Base-by-base conservation (phyloP, 2,113 vertebrate genomes). In the Columba livia region DNA sequence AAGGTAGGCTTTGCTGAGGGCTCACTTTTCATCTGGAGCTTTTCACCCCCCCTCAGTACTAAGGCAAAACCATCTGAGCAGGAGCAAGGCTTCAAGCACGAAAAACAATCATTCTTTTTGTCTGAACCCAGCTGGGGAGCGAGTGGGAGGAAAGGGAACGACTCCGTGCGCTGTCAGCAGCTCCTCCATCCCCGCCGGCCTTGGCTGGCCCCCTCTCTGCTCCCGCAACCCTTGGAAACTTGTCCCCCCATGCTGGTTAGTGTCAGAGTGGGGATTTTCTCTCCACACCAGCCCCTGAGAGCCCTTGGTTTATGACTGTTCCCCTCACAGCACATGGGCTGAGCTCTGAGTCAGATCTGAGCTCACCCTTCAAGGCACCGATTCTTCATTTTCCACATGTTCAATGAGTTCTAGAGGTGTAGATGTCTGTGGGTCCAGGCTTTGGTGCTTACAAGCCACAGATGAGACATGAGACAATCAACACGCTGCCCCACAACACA, bases 111-210 rank as follows among this genome's bases (percentile, higher is more conserved):
- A 0, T n/a, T 6, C 58, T 80, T 90, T 94, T 31, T 90, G 87
- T 94, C 60, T 6, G 47, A 79, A 23, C 50, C 58, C 42, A 17
- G 92, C 89, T 92, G 84, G 50, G 50, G 78, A 53, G 62, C 2
- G 79, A 92, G 91, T 85, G 83, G 94, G 91, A 96, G 86, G 93
- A 20, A 5, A 32, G 65, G 81, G 79, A 93, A 85, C 12, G 71
- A 29, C 32, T 79, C 88, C 70, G 57, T 9, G 26, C 0, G 8
- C 51, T 4, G 1, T 13, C 92, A 16, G 73, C 88, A 50, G 72
- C 24, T 73, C 11, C 79, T 85, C 32, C 78, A 54, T 78, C 90
- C 86, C 53, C 2, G 67, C 80, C 69, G 84, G 42, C 58, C 81
- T 64, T 1, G 67, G 64, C 12, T 10, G 12, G 34, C 38, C 65